Evolutionary conservation across 2,888 invertebrate genomes (phyloP), one percentile per base, ranked within the genome.

Genomic region (Eupithecia tripunctaria): DNA sequence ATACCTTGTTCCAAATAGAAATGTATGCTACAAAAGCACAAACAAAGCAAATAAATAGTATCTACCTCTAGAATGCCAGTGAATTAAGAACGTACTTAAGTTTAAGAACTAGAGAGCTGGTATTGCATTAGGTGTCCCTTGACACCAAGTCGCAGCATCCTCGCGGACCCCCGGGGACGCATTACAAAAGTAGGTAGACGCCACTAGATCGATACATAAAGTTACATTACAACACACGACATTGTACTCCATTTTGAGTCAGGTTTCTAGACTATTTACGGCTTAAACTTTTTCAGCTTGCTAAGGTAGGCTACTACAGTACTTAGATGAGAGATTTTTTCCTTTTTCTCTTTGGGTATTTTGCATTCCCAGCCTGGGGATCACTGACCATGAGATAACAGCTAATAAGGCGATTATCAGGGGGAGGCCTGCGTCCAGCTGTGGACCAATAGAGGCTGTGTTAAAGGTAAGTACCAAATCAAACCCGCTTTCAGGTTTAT

Each of bases 111-210:
- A 83, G 81, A 85, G 82, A 89, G 88, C 86, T 88, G 51, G 89
- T 89, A 91, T 91, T 92, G 93, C 93, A 92, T 93, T 92, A 93
- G 91, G 84, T 86, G 84, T 91, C 92, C 90, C 91, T 76, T 76
- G 92, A 85, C 91, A 82, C 79, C 82, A 84, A 85, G 91, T 91
- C 92, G 88, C 91, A 91, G 91, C 91, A 89, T 90, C 89, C 91
- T 89, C 88, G 87, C 86, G 82, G 82, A 80, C 81, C 93, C 88
- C 92, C 62, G 78, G 92, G 91, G 94, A 91, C 90, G 88, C 93
- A 93, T 94, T 93, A 93, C 88, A 89, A 89, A 88, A 92, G 91
- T 89, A 73, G 69, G 72, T 72, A 66, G 89, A 90, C 89, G 85
- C 84, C 85, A 84, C 86, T 83, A 90, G 92, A 94, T 94, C 93